Evolutionary conservation across 35 echinoderm and acorn worm species (phyloP).

Genomic region (Heliocidaris tuberculata): DNA sequence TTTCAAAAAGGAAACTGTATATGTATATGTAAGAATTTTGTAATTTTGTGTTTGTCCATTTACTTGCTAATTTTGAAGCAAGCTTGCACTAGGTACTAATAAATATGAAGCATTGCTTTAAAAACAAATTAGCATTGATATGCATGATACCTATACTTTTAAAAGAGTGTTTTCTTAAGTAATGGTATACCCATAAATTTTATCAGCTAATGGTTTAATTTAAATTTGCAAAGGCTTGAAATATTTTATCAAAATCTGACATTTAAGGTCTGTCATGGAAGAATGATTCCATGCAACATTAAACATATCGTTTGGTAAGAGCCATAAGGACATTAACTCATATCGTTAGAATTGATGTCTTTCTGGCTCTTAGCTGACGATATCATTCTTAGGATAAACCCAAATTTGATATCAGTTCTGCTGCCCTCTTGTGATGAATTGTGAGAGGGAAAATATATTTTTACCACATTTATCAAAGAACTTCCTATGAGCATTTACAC

Average conservation of each 20-base stretch:
- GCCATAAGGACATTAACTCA: not conserved
- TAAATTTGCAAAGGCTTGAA: too few species aligned
- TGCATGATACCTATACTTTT: not conserved
- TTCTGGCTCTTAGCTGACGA: not conserved
- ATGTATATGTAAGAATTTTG: constrained; percentile 12
- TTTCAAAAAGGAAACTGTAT: not conserved
- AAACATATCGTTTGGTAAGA: too few species aligned
- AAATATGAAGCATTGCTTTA: not conserved
- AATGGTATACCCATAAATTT: not conserved
- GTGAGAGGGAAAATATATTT: too few species aligned
- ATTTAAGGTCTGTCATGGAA: too few species aligned
- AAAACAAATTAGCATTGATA: not conserved
- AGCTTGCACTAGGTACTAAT: not conserved
- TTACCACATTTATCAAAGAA: too few species aligned
- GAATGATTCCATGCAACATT: too few species aligned
- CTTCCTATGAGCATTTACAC: too few species aligned
- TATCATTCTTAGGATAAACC: not conserved
- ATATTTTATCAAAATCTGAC: too few species aligned
- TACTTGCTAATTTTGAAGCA: not conserved
- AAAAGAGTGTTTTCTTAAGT: not conserved
- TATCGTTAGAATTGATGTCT: not conserved
- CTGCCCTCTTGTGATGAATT: too few species aligned
- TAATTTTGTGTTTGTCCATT: not conserved
- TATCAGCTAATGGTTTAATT: not conserved
- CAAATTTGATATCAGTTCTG: too few species aligned